Conservation (phyloP, 2,888 invertebrate species). For the Tachina fera region DNA sequence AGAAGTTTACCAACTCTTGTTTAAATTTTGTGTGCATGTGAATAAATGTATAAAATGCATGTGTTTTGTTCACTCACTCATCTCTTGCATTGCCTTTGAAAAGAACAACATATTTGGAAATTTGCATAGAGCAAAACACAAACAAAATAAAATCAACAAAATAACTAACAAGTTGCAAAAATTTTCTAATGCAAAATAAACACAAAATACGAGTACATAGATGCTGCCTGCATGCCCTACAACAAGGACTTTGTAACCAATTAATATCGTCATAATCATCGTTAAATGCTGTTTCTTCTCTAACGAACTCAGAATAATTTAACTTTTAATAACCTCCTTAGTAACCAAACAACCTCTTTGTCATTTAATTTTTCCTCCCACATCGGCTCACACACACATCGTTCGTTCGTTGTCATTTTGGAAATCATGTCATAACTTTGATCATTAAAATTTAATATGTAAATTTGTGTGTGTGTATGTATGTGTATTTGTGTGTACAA, state of each 20-base stretch:
- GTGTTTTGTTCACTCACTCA: constrained; percentile 36
- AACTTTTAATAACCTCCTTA: constrained; percentile 51
- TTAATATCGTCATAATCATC: constrained; percentile 57
- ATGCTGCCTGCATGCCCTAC: constrained; percentile 17
- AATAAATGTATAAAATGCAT: constrained; percentile 30
- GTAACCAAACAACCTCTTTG: constrained; percentile 10
- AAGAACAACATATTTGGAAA: constrained; percentile 33
- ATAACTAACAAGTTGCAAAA: constrained; percentile 35
- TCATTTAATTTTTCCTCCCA: background rate
- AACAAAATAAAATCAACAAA: constrained; percentile 54
- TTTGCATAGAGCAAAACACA: constrained; percentile 38
- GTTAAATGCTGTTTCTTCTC: constrained; percentile 41
- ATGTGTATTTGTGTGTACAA: background rate
- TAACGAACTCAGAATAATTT: constrained; percentile 54
- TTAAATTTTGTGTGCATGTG: constrained; percentile 29
- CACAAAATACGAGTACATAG: background rate
- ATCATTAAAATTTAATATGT: constrained; percentile 58
- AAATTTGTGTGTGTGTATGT: background rate
- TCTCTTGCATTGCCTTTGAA: background rate
- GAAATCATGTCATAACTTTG: constrained; percentile 60
- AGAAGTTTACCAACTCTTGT: constrained; percentile 31
- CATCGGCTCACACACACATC: constrained; percentile 6
- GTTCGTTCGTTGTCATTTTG: constrained; percentile 32
- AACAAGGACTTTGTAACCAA: constrained; percentile 54
- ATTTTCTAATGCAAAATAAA: constrained; percentile 47